Percentiles rank a stretch among this genome's conserved stretches.
Conservation (phyloP, 2,797 vertebrate genomes). For the Sandelia bainsii region DNA sequence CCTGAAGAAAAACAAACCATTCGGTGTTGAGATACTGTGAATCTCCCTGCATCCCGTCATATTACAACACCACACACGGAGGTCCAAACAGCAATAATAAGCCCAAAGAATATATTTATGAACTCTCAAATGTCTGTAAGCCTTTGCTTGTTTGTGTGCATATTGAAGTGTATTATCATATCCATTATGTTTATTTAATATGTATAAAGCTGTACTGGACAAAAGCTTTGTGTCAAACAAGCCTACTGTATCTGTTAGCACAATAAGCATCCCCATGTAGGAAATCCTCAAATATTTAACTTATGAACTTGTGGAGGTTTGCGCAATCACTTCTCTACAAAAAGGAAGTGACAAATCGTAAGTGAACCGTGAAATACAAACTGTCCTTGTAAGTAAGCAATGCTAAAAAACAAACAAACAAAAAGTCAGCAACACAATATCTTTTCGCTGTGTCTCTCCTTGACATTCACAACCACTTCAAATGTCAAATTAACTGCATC, state of each 20-base stretch:
- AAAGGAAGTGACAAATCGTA: background rate
- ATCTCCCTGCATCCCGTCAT: background rate
- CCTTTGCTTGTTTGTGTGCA: conserved; percentile 42
- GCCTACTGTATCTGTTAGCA: background rate
- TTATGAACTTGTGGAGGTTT: background rate
- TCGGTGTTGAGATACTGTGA: conserved; percentile 20
- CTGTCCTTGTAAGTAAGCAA: background rate
- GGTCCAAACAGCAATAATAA: conserved; percentile 42
- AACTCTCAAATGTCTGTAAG: conserved; percentile 7
- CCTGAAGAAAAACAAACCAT: conserved; percentile 78
- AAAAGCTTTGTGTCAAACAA: conserved; percentile 14
- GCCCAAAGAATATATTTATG: conserved; percentile 17
- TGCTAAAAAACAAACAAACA: background rate
- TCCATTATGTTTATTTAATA: conserved; percentile 30
- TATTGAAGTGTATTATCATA: conserved; percentile 5
- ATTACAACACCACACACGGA: conserved; percentile 37
- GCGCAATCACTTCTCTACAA: background rate
- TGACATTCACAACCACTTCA: background rate
- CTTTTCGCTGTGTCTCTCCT: background rate
- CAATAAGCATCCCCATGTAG: conserved; percentile 6
- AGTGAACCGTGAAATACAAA: conserved; percentile 6
- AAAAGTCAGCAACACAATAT: background rate
- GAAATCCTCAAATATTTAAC: background rate
- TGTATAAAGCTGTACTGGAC: conserved; percentile 5
- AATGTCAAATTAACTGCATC: conserved; percentile 3